Conservation (phyloP, 2,888 invertebrate species). For the Criorhina ranunculi region DNA sequence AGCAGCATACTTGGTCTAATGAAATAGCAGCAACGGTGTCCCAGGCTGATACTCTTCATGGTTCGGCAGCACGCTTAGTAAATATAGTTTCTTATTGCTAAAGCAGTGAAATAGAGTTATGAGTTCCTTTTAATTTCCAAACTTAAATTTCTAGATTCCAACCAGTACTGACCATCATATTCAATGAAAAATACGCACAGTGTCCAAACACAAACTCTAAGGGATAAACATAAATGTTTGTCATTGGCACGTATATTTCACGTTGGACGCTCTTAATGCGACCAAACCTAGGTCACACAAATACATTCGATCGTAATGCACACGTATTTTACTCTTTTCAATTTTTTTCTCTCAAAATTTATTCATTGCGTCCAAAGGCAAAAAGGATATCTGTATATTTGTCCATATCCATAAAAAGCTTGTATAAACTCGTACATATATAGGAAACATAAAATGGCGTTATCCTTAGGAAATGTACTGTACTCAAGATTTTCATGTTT, state of each 20-base stretch:
- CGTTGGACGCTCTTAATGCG: constrained; percentile 22
- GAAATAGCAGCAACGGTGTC: too few species aligned
- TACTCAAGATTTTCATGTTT: constrained; percentile 51
- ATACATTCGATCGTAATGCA: constrained; percentile 14
- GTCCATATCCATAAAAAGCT: constrained; percentile 1
- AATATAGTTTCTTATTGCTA: too few species aligned
- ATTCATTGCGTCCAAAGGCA: constrained; percentile 30
- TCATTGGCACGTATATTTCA: constrained; percentile 34
- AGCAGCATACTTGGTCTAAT: too few species aligned
- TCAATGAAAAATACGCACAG: constrained; percentile 11
- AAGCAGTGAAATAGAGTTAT: too few species aligned
- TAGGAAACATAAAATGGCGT: constrained; percentile 34
- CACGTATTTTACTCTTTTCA: constrained; percentile 10
- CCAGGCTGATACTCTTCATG: too few species aligned
- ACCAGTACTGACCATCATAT: constrained; percentile 1
- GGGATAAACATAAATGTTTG: constrained; percentile 36
- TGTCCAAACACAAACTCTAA: not conserved
- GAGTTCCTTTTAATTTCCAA: too few species aligned
- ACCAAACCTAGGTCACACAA: constrained; percentile 6
- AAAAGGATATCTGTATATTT: constrained; percentile 3
- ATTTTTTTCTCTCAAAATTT: constrained; percentile 31
- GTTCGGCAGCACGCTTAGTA: too few species aligned
- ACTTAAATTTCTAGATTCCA: too few species aligned
- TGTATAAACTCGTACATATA: constrained; percentile 19
- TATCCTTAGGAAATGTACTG: constrained; percentile 47